Evolutionary conservation across 2,888 invertebrate genomes (phyloP), one percentile per base, ranked within the genome.

Genomic region (Yponomeuta cagnagella): DNA sequence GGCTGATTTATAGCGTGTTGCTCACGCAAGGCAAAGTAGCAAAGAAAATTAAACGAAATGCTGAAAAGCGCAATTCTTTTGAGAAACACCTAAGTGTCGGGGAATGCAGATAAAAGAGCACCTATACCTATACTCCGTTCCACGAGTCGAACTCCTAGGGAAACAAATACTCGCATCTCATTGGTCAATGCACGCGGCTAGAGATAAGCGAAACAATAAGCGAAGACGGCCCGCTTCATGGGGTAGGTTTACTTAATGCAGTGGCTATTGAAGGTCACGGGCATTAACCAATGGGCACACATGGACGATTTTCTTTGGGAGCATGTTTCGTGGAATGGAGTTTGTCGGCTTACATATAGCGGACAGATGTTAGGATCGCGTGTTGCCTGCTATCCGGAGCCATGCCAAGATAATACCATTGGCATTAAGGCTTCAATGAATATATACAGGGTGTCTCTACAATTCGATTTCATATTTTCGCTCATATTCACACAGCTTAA

Each of bases 301-400:
- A 23, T 23, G 23, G 23, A 23, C 23, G 23, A 23, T 23, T 23
- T 23, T 23, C 23, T 23, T 23, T 23, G 23, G 23, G 23, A 23
- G 23, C 23, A 23, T 23, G 23, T 23, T 23, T 23, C 23, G 23
- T 23, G 23, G 23, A 23, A 23, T 23, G 23, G 23, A 23, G 79
- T 80, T 81, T 58, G 77, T 80, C 77, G 75, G 79, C 77, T 82
- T 79, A 48, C 15, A 48, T 78, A 68, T 12, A 48, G 78, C 76
- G 78, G 81, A 83, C 82, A 83, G 83, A 83, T 83, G 82, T 80
- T 80, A 79, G 77, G 77, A 78, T 85, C 77, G 83, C 83, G 80
- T 84, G 83, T 79, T 76, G 72, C 73, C 73, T 72, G 78, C 79
- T 78, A 82, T 80, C 79, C 81, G 79, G 77, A 78, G 73, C 74